These are phyloP conservation scores for Cartodere bifasciata DNA, from an alignment of 2,888 invertebrate species.

Conservation along the genomic window DNA sequence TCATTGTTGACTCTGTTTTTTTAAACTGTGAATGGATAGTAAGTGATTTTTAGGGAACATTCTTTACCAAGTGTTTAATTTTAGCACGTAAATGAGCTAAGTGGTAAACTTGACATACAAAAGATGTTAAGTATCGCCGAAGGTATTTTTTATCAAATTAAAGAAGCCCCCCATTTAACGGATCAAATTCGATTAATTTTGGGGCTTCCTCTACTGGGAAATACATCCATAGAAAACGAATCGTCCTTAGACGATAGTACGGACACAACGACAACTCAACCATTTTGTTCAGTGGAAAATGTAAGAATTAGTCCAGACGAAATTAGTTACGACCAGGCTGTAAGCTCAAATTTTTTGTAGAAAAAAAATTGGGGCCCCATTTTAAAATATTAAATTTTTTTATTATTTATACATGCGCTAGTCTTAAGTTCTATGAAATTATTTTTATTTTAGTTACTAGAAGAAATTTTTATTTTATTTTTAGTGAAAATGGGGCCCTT, in stretches of 20 bases:
- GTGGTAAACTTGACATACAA: slow-evolving; percentile 73
- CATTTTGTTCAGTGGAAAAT: slow-evolving; percentile 20
- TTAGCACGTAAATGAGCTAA: slow-evolving; percentile 92
- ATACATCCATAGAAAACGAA: slow-evolving; percentile 17
- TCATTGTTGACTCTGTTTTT: too few relatives aligned
- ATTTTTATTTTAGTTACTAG: too few relatives aligned
- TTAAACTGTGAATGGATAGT: too few relatives aligned
- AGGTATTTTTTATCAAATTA: slow-evolving; percentile 82
- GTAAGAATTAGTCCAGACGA: slow-evolving; percentile 35
- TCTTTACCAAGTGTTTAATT: too few relatives aligned
- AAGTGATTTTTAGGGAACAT: too few relatives aligned
- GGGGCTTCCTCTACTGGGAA: slow-evolving; percentile 39
- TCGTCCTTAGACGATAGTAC: slow-evolving; percentile 20
- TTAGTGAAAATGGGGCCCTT: too few relatives aligned
- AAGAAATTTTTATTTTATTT: too few relatives aligned
- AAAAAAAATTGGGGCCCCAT: not conserved
- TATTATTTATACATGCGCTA: too few relatives aligned
- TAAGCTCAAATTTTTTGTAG: slow-evolving; percentile 42
- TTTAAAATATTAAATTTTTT: not conserved
- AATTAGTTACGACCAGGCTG: slow-evolving; percentile 45
- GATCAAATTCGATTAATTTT: slow-evolving; percentile 60
- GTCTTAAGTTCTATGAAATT: too few relatives aligned
- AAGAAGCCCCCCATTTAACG: slow-evolving; percentile 54
- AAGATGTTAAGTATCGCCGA: slow-evolving; percentile 77
- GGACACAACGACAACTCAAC: slow-evolving; percentile 14